Conservation (phyloP, 2,797 vertebrate species). For the Gymnodraco acuticeps region DNA sequence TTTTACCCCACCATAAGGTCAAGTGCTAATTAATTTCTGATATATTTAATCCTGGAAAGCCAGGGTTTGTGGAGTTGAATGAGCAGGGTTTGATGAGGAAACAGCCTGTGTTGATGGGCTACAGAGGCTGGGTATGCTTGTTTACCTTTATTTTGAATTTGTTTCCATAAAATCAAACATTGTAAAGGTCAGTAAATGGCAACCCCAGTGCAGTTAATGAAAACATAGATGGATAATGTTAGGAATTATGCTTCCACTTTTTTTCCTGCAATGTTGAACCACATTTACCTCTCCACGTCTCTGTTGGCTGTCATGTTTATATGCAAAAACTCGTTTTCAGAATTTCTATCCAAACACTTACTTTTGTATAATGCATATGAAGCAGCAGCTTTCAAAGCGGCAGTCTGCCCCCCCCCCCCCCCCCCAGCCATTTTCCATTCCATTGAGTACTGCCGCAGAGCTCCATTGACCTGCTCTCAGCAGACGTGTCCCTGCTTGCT, state of each 20-base stretch:
- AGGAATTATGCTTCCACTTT: constrained; percentile 14
- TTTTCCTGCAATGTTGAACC: constrained; percentile 27
- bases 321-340: constrained; percentile 25
- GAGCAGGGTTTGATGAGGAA: constrained; percentile 4
- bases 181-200: constrained; percentile 35
- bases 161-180: constrained; percentile 34
- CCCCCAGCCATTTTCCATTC: constrained; percentile 70
- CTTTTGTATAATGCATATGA: constrained; percentile 58
- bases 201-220: constrained; percentile 20
- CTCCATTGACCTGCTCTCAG: constrained; percentile 72
- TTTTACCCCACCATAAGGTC: constrained; percentile 54
- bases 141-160: constrained; percentile 30
- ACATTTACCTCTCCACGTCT: constrained; percentile 28
- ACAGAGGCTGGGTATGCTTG: not conserved
- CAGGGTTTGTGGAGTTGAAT: constrained; percentile 16
- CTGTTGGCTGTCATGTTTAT: constrained; percentile 50
- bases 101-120: not conserved
- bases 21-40: constrained; percentile 45
- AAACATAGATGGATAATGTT: constrained; percentile 24
- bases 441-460: constrained; percentile 64
- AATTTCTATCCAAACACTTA: constrained; percentile 55
- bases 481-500: constrained; percentile 73
- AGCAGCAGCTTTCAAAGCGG: constrained; percentile 39
- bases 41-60: constrained; percentile 41
- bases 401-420: constrained; percentile 14